Evolutionary conservation across 2,888 invertebrate genomes (phyloP), one percentile per base, ranked within the genome.

Genomic region (Desoria tigrina): DNA sequence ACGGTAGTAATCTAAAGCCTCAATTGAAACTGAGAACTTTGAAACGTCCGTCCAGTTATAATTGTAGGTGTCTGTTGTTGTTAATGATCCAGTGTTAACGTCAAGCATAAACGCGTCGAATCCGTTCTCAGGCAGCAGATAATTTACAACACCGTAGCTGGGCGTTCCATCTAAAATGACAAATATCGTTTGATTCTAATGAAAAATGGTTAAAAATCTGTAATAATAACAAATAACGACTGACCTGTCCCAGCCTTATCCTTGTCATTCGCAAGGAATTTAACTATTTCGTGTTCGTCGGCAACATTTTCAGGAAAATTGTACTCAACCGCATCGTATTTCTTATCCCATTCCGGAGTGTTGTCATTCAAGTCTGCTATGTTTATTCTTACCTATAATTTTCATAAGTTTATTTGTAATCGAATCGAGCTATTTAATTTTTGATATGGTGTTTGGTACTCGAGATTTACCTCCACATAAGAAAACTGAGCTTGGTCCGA

Each of bases 1-100:
- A 14, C 61, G 45, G 50, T 65, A 70, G 21, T 68, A 26, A 58
- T 70, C 70, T 2, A 57, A 54, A 1, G 70, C 70, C 27, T 18
- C 45, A 4, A 70, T 37, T 23, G 21, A 32, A 14, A 70, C 26
- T 16, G 23, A 14, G 37, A 42, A 69, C 2, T 45, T 24, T 0
- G 18, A 3, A 1, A 27, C 37, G 4, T 50, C 49, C 7, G 45
- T 50, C 69, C 69, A 69, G n/a, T 68, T 53, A 18, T 37, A 58
- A 51, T 16, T 18, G 16, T 16, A 21, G 9, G 50, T 14, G 14
- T 23, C 53, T 21, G 24, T 54, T 1, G 58, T 55, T 24, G 27
- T 62, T 4, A 68, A 27, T 2, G 26, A 14, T 24, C 69, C 69
- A 55, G 37, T 39, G 2, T 42, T 14, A 1, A 54, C 9, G 24